Conservation (phyloP, 1,140 invertebrate genomes). For the Drosophila bocki region DNA sequence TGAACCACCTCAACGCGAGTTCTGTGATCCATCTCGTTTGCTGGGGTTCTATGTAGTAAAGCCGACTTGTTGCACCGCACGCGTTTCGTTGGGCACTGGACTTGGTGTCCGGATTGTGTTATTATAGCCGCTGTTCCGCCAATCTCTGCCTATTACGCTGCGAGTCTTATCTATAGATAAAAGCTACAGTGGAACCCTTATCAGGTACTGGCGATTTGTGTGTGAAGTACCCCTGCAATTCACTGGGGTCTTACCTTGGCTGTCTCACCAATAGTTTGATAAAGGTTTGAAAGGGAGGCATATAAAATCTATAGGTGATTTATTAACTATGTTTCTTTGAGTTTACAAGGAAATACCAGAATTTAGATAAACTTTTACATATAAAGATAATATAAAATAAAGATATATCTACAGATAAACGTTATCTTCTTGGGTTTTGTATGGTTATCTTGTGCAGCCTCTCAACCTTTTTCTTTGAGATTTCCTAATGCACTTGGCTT, state of each 20-base stretch:
- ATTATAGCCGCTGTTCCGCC: constrained; percentile 30
- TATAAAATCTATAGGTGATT: constrained; percentile 15
- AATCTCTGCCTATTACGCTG: constrained; percentile 42
- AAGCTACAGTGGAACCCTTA: constrained; percentile 16
- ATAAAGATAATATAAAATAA: neutral
- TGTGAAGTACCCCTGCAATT: constrained; percentile 24
- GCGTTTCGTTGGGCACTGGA: constrained; percentile 32
- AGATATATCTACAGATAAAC: constrained; percentile 5
- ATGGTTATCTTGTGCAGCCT: neutral
- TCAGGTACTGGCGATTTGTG: constrained; percentile 14
- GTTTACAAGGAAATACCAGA: neutral
- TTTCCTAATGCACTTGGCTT: neutral
- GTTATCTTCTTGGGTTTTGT: constrained; percentile 4
- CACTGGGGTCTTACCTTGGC: constrained; percentile 13
- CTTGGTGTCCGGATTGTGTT: constrained; percentile 10
- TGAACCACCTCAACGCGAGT: constrained; percentile 71
- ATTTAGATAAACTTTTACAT: neutral
- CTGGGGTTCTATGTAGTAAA: neutral
- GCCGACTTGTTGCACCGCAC: constrained; percentile 36
- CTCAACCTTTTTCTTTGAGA: neutral
- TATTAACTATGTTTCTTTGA: neutral
- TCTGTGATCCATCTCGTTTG: constrained; percentile 54
- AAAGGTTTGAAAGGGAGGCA: neutral
- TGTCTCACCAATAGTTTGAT: neutral
- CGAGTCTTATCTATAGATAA: constrained; percentile 46